A percentile compares a stretch with the other conserved stretches of the same genome.
phyloP scores from a whole-genome alignment of 2,113 vertebrate genomes.

The Cyprinodon variegatus region DNA sequence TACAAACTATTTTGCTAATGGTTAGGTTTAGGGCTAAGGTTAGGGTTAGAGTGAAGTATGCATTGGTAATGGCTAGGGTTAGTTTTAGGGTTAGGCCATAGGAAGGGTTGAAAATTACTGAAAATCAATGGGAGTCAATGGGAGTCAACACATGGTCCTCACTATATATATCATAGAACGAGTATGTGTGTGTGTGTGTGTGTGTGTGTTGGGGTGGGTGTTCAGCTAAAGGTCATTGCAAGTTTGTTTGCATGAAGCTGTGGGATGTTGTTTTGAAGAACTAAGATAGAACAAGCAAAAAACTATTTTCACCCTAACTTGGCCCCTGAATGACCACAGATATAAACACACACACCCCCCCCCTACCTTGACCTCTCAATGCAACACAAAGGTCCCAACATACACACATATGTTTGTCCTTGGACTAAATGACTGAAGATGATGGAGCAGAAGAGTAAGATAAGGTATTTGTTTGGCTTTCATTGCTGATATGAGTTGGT shows the following conservation, averaged over 20 bases:
- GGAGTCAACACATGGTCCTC: too few relatives aligned
- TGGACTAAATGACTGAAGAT: constrained; percentile 1
- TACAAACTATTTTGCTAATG: too few relatives aligned
- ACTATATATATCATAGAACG: too few relatives aligned
- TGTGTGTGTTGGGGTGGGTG: constrained; percentile 16
- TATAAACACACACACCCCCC: constrained; percentile 26
- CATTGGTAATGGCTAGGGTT: too few relatives aligned
- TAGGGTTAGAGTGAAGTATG: too few relatives aligned
- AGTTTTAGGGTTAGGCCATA: too few relatives aligned
- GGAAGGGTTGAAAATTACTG: too few relatives aligned
- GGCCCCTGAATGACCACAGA: constrained; percentile 43
- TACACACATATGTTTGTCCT: constrained; percentile 6
- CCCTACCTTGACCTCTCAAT: constrained; percentile 36
- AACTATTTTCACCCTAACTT: constrained; percentile 20
- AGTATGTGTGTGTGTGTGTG: too few relatives aligned
- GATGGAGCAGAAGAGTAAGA: neutral
- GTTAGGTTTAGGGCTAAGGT: too few relatives aligned
- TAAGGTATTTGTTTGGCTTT: neutral
- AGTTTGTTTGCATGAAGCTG: constrained; percentile 39
- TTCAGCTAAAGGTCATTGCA: constrained; percentile 55
- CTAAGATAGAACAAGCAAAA: constrained; percentile 24
- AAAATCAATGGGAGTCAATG: too few relatives aligned
- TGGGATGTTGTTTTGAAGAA: constrained; percentile 63
- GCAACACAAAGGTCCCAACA: constrained; percentile 14
- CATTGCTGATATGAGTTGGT: neutral